These are phyloP conservation scores for Clarias gariepinus DNA, from an alignment of 2,113 vertebrate species.

Conservation along the genomic window DNA sequence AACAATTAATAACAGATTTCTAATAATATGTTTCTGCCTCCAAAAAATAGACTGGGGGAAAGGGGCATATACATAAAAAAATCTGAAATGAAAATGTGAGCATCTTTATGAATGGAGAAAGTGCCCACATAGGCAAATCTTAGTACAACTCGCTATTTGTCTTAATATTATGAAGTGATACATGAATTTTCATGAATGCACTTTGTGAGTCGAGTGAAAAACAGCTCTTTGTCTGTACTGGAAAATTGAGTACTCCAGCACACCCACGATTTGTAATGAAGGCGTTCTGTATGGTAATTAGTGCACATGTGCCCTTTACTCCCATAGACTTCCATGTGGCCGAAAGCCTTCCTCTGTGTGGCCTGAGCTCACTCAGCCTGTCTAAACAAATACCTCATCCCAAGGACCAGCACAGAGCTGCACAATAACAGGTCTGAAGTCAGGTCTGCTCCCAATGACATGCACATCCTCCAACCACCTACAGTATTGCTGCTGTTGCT, in stretches of 20 bases:
- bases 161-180: not conserved
- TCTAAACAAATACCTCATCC: constrained; percentile 61
- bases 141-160: not conserved
- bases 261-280: constrained; percentile 18
- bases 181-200: constrained; percentile 10
- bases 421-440: constrained; percentile 28
- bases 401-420: constrained; percentile 28
- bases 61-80: not conserved
- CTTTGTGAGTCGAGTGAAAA: not conserved
- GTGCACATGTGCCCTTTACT: constrained; percentile 30
- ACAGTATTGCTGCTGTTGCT: constrained; percentile 16
- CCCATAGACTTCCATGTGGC: constrained; percentile 4
- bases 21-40: not conserved
- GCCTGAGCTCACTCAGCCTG: constrained; percentile 52
- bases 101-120: not conserved
- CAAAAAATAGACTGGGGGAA: not conserved
- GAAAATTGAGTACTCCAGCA: constrained; percentile 2
- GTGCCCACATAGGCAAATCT: not conserved
- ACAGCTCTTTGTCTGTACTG: not conserved
- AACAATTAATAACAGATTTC: not conserved
- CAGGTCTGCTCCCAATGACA: constrained; percentile 20
- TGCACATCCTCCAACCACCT: constrained; percentile 4
- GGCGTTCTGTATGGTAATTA: constrained; percentile 22
- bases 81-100: not conserved
- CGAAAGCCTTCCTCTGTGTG: constrained; percentile 34